Percentiles rank a stretch among this genome's conserved stretches.
Evolutionary conservation across 2,888 invertebrate genomes (phyloP).

Genomic region (Tuberolachnus salignus): DNA sequence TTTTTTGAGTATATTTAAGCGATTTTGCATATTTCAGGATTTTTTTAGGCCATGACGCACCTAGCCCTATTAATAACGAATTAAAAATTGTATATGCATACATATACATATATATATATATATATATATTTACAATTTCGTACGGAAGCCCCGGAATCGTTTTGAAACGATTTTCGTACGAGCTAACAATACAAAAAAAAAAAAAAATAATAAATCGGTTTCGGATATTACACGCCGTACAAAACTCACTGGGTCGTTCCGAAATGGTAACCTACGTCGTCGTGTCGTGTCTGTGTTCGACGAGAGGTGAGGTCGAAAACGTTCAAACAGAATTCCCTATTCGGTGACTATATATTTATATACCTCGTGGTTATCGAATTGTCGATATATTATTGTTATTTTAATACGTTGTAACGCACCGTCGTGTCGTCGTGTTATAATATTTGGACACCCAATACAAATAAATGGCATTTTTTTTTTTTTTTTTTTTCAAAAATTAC

Average conservation of each 20-base stretch:
- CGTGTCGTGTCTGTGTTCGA: not conserved
- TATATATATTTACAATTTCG: not conserved
- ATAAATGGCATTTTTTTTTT: no score
- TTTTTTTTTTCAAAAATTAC: no score
- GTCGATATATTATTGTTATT: not conserved
- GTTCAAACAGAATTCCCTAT: conserved; percentile 6
- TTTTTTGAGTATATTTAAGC: no score
- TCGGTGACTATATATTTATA: not conserved
- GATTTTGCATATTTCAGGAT: no score
- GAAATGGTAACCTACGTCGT: no score
- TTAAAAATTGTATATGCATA: not conserved
- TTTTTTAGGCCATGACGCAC: no score
- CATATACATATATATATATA: not conserved
- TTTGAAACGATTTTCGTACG: not conserved
- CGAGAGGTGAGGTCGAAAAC: conserved; percentile 25
- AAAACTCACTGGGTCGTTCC: conserved; percentile 18
- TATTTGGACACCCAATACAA: no score
- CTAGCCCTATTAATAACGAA: not conserved
- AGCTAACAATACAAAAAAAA: not conserved
- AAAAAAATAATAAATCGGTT: conserved; percentile 8
- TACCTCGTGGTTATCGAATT: not conserved
- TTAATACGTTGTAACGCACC: not conserved
- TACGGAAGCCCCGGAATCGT: no score
- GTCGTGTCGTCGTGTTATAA: no score
- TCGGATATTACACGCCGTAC: conserved; percentile 18